phyloP scores from a whole-genome alignment of 2,113 vertebrate genomes.

The Daphoenositta chrysoptera region DNA sequence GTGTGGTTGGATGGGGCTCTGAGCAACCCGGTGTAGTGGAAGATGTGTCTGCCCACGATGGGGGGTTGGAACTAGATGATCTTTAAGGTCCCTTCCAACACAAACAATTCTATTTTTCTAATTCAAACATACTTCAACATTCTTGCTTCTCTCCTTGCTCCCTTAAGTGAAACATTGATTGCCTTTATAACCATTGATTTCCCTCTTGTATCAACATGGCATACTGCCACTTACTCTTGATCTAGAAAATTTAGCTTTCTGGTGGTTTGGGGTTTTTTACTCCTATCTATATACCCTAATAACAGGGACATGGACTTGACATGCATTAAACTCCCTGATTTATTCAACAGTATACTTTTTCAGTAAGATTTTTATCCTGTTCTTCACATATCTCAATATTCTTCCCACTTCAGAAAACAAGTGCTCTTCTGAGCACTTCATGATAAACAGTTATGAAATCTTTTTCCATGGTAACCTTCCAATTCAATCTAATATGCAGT shows the following conservation, averaged over 20 bases:
- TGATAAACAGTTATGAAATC: not conserved
- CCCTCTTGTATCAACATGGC: not conserved
- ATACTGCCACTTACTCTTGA: not conserved
- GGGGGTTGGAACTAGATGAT: not conserved
- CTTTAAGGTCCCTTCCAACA: not conserved
- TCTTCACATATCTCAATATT: not conserved
- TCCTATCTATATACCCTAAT: not conserved
- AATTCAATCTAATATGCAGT: not conserved
- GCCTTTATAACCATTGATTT: not conserved
- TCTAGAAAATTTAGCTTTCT: not conserved
- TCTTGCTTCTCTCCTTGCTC: not conserved
- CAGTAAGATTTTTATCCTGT: not conserved
- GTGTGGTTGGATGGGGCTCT: not conserved
- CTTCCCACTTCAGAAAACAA: not conserved
- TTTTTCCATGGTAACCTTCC: not conserved
- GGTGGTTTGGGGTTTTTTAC: not conserved
- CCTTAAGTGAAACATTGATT: not conserved
- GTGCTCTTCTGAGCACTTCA: not conserved
- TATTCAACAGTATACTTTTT: not conserved
- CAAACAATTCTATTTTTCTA: not conserved
- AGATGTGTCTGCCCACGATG: not conserved
- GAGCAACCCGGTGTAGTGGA: not conserved
- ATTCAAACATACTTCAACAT: not conserved
- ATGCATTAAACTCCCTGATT: not conserved
- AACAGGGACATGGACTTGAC: not conserved